Evolutionary conservation across 1,140 invertebrate species (phyloP), one percentile per base, ranked within the genome.

Genomic region (Leptinotarsa defecta): DNA sequence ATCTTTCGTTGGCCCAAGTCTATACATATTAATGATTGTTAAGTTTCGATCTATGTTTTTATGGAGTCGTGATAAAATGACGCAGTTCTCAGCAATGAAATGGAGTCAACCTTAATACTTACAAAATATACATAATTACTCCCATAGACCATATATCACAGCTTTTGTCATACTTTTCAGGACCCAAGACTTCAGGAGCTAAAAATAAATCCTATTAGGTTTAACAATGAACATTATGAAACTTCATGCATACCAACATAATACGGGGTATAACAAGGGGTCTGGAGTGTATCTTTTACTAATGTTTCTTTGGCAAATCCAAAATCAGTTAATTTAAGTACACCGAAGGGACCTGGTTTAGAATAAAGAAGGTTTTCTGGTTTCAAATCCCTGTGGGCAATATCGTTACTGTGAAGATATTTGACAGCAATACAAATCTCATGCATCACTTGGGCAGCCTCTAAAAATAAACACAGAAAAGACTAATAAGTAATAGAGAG

Each of bases 231-330:
- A 22, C n/a, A 74, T 48, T 75, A 19, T 77, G 15, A 74, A 74
- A 70, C 68, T 70, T 63, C 71, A 77, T 48, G 87, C 90, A 88
- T 86, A 93, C 92, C 95, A 82, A 98, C 98, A 89, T 99, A 99
- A 85, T 99, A 99, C 3, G 98, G 98, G 13, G 98, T 99, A 84
- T 99, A 99, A 86, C 98, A 99, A 3, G 98, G 98, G 1, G 98
- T 99, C 86, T 97, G 96, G 75, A 99, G 87, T 0, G 94, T 94
- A 76, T 95, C 93, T 76, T 93, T 92, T n/a, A 90, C 89, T 75
- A 92, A 88, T 0, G 94, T 96, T 87, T 98, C 95, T 87, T 99
- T 99, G n/a, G 98, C 98, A 90, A 99, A 99, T n/a, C 98, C 98
- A 88, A 99, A 99, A 87, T 99, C 98, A 52, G 97, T 99, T 78